Base-by-base conservation (phyloP, 1,140 invertebrate genomes). In the Sinonovacula constricta region DNA sequence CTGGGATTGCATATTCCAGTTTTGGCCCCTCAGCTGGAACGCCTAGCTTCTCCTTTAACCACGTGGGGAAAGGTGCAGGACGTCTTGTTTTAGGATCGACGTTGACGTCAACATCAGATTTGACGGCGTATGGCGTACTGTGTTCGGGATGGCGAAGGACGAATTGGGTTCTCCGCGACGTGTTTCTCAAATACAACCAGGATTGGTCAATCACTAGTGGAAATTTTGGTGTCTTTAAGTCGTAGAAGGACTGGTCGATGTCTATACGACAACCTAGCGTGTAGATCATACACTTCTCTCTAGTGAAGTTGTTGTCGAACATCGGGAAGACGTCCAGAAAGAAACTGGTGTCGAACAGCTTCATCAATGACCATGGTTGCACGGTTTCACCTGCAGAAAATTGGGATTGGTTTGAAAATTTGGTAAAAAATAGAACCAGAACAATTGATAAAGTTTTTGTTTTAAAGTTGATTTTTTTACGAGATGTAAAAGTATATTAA, bases 301-400 rank as follows among this genome's bases (percentile, higher is more conserved):
- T 62, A 30, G 28, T 57, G 28, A 22, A 5, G 34, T 26, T 22
- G 0, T 5, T 24, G 1, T 60, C 57, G 26, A 2, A 60, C 28
- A 14, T 28, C 1, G 57, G 28, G 22, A 57, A 66, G n/a, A n/a
- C n/a, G 18, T 67, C 60, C 22, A 22, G 39, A 1, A 45, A 22
- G n/a, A 51, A 39, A 31, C 45, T 33, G 0, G 62, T 57, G 34
- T 76, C 72, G 26, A 56, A 67, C 36, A 76, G 31, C 31, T 57
- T 76, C 63, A 76, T 22, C 26, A 76, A 22, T 14, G 62, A 76
- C 62, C 62, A 59, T 28, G 72, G 62, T 15, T 49, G 18, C 14
- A 76, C 59, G 33, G 57, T 76, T n/a, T 67, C 51, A 59, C 71
- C 74, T 77, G 36, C 22, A 67, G 57, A 30, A 30, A 15, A 63